phyloP scores from a whole-genome alignment of 2,888 invertebrate species.

The Pocota personata region DNA sequence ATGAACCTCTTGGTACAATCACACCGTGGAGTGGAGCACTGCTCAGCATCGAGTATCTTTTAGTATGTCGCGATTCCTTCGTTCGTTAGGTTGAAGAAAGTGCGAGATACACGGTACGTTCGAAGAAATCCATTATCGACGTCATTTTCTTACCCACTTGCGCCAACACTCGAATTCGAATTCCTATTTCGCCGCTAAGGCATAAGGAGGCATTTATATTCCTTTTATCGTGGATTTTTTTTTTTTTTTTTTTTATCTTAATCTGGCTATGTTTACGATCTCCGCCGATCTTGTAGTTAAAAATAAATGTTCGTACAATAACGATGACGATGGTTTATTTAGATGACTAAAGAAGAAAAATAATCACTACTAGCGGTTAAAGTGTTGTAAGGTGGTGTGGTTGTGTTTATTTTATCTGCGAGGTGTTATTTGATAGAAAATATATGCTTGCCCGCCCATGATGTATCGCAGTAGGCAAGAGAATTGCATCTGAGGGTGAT shows the following conservation, averaged over 20 bases:
- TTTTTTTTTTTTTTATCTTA: neutral
- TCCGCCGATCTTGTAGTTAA: neutral
- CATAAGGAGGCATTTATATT: neutral
- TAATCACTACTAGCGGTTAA: neutral
- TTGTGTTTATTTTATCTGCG: conserved; percentile 37
- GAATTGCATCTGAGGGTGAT: neutral
- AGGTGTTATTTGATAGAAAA: conserved; percentile 47
- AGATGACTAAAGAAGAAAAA: conserved; percentile 11
- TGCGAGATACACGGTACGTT: neutral
- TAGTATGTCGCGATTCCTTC: conserved; percentile 54
- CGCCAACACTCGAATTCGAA: neutral
- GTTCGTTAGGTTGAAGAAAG: conserved; percentile 36
- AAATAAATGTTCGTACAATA: neutral
- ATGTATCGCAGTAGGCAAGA: neutral
- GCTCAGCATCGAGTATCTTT: conserved; percentile 36
- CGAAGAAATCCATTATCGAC: neutral
- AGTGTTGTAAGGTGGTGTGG: neutral
- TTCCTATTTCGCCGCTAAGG: neutral
- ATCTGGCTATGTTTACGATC: neutral
- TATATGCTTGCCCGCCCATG: conserved; percentile 10
- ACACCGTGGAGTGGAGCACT: conserved; percentile 21
- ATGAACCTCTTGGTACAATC: conserved; percentile 36
- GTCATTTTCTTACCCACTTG: neutral
- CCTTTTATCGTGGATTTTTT: neutral
- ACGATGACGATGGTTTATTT: conserved; percentile 17